Evolutionary conservation across 2,113 vertebrate species (phyloP).

Genomic region (Lampris incognitus): DNA sequence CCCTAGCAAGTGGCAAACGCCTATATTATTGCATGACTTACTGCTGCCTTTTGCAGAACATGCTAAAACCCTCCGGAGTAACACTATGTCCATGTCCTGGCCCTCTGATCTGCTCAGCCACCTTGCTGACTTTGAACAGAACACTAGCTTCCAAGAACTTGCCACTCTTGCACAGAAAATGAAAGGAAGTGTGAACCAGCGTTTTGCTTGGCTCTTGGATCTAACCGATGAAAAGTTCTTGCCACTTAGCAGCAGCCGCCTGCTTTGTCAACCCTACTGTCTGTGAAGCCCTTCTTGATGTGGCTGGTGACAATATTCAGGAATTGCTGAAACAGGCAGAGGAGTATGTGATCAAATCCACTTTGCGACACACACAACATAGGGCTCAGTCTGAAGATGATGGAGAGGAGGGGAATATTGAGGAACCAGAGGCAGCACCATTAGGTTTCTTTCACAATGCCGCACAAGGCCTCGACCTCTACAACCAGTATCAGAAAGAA

Average conservation of each 20-base stretch:
- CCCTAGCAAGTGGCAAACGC: constrained; percentile 42
- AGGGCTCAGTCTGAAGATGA: constrained; percentile 32
- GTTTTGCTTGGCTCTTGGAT: constrained; percentile 29
- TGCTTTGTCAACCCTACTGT: constrained; percentile 36
- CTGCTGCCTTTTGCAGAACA: constrained; percentile 52
- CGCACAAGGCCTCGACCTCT: constrained; percentile 24
- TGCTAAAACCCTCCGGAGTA: constrained; percentile 40
- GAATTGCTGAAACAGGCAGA: constrained; percentile 36
- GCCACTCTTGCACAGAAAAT: constrained; percentile 25
- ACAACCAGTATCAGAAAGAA: constrained; percentile 22
- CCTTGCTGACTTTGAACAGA: constrained; percentile 16
- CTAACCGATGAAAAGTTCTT: constrained; percentile 20
- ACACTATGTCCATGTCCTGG: constrained; percentile 42
- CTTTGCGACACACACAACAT: background rate
- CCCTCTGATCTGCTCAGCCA: constrained; percentile 30
- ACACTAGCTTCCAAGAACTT: constrained; percentile 19
- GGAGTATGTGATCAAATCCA: constrained; percentile 29
- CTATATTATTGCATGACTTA: constrained; percentile 24
- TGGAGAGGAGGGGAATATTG: background rate
- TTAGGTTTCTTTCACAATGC: constrained; percentile 29
- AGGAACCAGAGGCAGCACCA: constrained; percentile 26
- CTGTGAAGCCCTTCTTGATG: constrained; percentile 33
- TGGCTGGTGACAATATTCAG: constrained; percentile 36
- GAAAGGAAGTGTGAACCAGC: constrained; percentile 18
- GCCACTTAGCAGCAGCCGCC: constrained; percentile 23